Percentiles rank a stretch among this genome's conserved stretches.
Evolutionary conservation across 2,113 vertebrate species (phyloP).

Genomic region (Sporophila hypoxantha): DNA sequence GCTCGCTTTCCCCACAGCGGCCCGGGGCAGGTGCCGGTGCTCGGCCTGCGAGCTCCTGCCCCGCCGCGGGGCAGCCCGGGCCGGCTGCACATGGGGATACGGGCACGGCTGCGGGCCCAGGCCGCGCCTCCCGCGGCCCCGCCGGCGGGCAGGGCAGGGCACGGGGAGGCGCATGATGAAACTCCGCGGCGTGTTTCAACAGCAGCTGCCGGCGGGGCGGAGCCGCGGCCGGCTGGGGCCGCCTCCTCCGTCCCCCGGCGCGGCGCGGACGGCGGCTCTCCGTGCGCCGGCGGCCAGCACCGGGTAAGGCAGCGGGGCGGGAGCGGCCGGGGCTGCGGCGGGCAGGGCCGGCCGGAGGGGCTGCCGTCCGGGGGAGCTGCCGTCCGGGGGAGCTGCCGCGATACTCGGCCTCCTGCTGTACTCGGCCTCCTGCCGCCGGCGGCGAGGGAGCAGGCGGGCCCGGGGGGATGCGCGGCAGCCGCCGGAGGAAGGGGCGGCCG

Average conservation of each 20-base stretch:
- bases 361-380: too few species aligned
- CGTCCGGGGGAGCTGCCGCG: too few species aligned
- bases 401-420: background rate
- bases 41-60: rapidly evolving
- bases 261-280: rapidly evolving
- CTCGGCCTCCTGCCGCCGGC: background rate
- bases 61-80: rapidly evolving
- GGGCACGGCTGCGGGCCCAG: rapidly evolving
- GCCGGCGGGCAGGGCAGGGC: too few species aligned
- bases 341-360: background rate
- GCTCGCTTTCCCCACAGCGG: rapidly evolving
- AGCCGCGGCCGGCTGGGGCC: background rate
- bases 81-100: rapidly evolving
- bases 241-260: background rate
- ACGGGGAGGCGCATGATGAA: background rate
- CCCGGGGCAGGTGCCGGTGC: rapidly evolving
- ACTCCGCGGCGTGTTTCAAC: background rate
- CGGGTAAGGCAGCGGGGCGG: background rate
- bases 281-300: background rate
- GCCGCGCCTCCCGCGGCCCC: too few species aligned
- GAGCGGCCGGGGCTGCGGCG: background rate
- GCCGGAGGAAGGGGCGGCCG: background rate
- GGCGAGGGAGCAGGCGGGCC: background rate
- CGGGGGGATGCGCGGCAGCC: background rate
- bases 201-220: background rate